phyloP scores from a whole-genome alignment of 2,113 vertebrate genomes.

The Chauna torquata region DNA sequence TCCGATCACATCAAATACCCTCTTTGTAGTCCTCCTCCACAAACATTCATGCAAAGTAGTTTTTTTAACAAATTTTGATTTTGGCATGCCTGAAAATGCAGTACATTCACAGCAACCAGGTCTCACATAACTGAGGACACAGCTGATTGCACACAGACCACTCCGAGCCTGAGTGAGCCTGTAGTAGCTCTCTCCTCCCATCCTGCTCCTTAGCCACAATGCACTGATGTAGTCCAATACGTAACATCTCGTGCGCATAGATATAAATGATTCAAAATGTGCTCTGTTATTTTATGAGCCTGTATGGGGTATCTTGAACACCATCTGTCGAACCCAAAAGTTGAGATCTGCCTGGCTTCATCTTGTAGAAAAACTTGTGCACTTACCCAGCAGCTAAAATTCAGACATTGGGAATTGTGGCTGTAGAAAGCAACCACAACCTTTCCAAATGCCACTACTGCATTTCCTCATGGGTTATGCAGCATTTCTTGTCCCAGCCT shows the following conservation, averaged over 20 bases:
- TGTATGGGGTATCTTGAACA: neutral
- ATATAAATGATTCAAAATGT: neutral
- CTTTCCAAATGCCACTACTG: neutral
- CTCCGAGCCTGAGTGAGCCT: neutral
- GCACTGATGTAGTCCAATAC: fast-evolving
- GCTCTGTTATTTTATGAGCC: neutral
- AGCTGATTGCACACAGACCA: neutral
- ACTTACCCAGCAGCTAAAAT: neutral
- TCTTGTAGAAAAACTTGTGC: neutral
- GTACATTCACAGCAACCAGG: neutral
- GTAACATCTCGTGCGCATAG: neutral
- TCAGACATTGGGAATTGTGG: neutral
- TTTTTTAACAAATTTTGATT: neutral
- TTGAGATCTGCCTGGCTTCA: neutral
- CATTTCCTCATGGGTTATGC: neutral
- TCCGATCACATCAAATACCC: neutral
- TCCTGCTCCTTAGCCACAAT: neutral
- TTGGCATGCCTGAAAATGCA: neutral
- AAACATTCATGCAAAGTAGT: neutral
- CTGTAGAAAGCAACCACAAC: neutral
- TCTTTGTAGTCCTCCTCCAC: neutral
- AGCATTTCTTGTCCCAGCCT: neutral
- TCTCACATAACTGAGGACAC: neutral
- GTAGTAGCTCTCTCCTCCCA: neutral
- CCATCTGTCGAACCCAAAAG: neutral